Percentiles rank a stretch among this genome's conserved stretches.
Evolutionary conservation across 2,113 vertebrate species (phyloP).

Genomic region (Pionites leucogaster): DNA sequence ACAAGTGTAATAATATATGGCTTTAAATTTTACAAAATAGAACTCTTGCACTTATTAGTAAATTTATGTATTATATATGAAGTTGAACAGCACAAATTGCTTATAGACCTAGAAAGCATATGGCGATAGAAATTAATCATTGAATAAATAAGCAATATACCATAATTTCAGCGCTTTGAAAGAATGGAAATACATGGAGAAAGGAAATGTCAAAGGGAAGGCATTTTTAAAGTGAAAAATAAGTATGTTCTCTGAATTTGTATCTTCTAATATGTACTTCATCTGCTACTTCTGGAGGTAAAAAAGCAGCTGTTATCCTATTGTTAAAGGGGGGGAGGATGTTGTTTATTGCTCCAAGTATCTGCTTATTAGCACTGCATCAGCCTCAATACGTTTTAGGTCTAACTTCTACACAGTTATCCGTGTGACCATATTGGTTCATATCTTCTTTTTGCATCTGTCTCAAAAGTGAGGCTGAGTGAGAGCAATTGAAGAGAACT

Average conservation of each 20-base stretch:
- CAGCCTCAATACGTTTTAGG: neutral
- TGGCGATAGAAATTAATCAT: neutral
- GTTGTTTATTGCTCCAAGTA: neutral
- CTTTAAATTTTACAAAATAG: constrained; percentile 31
- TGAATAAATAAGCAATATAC: neutral
- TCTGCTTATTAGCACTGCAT: rapidly evolving
- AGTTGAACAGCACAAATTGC: neutral
- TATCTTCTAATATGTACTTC: neutral
- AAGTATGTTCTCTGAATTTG: neutral
- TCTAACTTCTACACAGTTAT: neutral
- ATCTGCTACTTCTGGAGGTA: neutral
- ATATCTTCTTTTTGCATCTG: neutral
- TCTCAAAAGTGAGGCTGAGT: neutral
- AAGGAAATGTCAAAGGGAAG: neutral
- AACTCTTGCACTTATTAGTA: neutral
- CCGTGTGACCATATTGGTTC: neutral
- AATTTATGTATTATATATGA: constrained; percentile 4
- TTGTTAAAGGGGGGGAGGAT: neutral
- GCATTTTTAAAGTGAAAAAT: neutral
- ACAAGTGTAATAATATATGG: constrained; percentile 2
- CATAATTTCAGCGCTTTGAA: neutral
- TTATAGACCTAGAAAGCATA: neutral
- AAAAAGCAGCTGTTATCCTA: neutral
- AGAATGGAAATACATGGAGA: neutral
- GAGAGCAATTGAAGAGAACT: neutral